phyloP scores from a whole-genome alignment of 2,113 vertebrate species.

The Spea multiplicata region DNA sequence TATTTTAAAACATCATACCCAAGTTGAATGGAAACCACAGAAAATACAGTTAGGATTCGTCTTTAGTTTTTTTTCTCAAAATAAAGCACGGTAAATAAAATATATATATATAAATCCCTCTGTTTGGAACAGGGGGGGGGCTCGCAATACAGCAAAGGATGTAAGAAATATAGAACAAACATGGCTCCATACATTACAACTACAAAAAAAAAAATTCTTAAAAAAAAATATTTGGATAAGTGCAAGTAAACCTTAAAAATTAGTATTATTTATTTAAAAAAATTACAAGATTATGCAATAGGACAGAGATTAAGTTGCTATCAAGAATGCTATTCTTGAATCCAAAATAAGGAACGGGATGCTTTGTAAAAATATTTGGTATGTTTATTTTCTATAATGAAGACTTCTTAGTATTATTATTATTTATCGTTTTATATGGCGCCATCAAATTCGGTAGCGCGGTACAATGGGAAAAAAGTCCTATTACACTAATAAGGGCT shows the following conservation, averaged over 20 bases:
- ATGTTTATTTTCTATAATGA: too few species aligned
- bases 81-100: constrained; percentile 67
- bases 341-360: too few species aligned
- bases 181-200: constrained; percentile 62
- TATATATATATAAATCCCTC: constrained; percentile 47
- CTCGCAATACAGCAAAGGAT: constrained; percentile 60
- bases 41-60: constrained; percentile 80
- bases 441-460: too few species aligned
- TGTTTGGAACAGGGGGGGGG: constrained; percentile 3
- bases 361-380: too few species aligned
- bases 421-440: too few species aligned
- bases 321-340: background rate
- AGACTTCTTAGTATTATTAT: too few species aligned
- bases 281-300: constrained; percentile 30
- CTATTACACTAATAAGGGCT: too few species aligned
- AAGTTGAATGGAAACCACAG: constrained; percentile 90
- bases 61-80: constrained; percentile 77
- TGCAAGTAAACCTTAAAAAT: constrained; percentile 54
- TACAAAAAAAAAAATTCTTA: constrained; percentile 68
- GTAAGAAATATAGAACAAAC: constrained; percentile 43
- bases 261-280: constrained; percentile 6
- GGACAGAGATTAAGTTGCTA: background rate
- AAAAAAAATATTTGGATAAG: constrained; percentile 50
- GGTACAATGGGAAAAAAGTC: too few species aligned
- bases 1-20: constrained; percentile 94